Evolutionary conservation across 2,888 invertebrate species (phyloP).

Genomic region (Glyphotaelius pellucidus): DNA sequence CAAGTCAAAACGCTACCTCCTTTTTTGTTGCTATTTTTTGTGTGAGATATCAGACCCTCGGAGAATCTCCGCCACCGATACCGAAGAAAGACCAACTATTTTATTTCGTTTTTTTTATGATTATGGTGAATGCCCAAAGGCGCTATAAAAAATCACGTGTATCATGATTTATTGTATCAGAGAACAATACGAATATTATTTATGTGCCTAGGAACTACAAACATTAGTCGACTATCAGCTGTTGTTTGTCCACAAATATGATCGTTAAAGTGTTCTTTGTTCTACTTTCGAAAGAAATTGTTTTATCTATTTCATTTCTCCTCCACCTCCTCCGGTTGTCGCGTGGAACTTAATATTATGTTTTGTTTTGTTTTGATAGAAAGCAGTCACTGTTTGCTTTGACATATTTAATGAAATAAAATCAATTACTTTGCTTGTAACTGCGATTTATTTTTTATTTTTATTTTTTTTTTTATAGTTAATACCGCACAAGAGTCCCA

Average conservation of each 20-base stretch:
- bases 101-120: not conserved
- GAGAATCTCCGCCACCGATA: not conserved
- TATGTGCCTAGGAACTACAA: not conserved
- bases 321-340: not conserved
- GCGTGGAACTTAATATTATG: not conserved
- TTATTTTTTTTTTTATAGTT: too few species aligned
- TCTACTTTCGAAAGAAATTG: not conserved
- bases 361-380: too few species aligned
- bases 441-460: too few species aligned
- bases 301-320: not conserved
- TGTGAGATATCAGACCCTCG: not conserved
- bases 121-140: not conserved
- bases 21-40: not conserved
- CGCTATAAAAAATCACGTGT: not conserved
- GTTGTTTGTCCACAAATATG: not conserved
- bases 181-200: not conserved
- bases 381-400: too few species aligned
- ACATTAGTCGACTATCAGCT: not conserved
- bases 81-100: not conserved
- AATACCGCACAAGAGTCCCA: too few species aligned
- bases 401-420: too few species aligned
- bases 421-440: too few species aligned
- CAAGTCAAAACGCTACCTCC: not conserved
- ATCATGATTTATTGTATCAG: not conserved
- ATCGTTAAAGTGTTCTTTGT: not conserved